Conservation (phyloP, 1,140 invertebrate genomes). For the Drosophila kepulauana region DNA sequence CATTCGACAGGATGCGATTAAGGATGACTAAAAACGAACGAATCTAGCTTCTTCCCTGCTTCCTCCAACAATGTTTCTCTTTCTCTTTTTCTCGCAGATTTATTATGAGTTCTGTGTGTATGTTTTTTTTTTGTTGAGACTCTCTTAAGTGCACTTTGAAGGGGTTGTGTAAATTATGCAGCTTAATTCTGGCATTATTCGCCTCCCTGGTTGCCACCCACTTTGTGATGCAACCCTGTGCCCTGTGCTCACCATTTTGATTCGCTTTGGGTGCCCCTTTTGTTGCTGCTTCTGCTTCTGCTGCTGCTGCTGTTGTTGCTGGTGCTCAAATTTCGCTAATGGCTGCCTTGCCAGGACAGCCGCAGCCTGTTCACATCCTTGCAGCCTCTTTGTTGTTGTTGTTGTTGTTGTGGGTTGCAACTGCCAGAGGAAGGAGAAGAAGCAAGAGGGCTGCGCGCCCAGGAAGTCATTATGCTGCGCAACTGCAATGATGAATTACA, state of each 20-base stretch:
- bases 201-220: conserved; percentile 11
- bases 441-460: conserved; percentile 57
- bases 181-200: conserved; percentile 71
- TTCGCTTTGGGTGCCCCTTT: conserved; percentile 68
- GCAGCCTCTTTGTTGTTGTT: conserved; percentile 18
- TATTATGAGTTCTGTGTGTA: conserved; percentile 37
- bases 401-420: conserved; percentile 51
- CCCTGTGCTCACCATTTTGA: conserved; percentile 59
- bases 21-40: conserved; percentile 35
- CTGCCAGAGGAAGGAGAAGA: background rate
- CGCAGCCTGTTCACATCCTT: conserved; percentile 33
- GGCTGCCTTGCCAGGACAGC: conserved; percentile 69
- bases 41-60: conserved; percentile 22
- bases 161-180: conserved; percentile 82
- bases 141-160: conserved; percentile 75
- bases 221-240: conserved; percentile 38
- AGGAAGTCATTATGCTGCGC: conserved; percentile 79
- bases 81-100: background rate
- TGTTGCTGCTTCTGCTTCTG: conserved; percentile 24
- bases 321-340: conserved; percentile 82
- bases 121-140: conserved; percentile 32
- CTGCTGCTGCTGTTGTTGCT: conserved; percentile 28
- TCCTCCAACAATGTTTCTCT: conserved; percentile 8
- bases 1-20: conserved; percentile 41
- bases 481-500: conserved; percentile 78